phyloP scores from a whole-genome alignment of 2,888 invertebrate genomes.

The Allophyes oxyacanthae region DNA sequence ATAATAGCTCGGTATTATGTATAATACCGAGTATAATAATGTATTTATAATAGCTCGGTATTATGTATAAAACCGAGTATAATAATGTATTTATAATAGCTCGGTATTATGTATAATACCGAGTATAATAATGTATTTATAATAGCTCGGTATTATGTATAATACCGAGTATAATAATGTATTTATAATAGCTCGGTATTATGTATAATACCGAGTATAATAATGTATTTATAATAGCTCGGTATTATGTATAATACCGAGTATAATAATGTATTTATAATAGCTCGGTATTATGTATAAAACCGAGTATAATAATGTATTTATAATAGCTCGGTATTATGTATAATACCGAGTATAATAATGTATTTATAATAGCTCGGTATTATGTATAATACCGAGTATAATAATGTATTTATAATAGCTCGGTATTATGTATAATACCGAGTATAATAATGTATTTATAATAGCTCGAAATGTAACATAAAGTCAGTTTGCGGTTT shows the following conservation, averaged over 20 bases:
- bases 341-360: too few relatives aligned
- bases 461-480: slow-evolving; percentile 18
- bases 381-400: too few relatives aligned
- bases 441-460: slow-evolving; percentile 7
- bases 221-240: background rate
- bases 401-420: slow-evolving; percentile 17
- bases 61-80: too few relatives aligned
- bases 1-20: slow-evolving; percentile 31
- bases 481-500: background rate
- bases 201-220: too few relatives aligned
- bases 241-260: too few relatives aligned
- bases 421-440: too few relatives aligned
- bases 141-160: too few relatives aligned
- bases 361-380: slow-evolving; percentile 20
- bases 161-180: slow-evolving; percentile 11
- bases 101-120: too few relatives aligned
- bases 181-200: too few relatives aligned
- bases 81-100: slow-evolving; percentile 18
- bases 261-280: background rate
- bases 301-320: background rate
- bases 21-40: slow-evolving; percentile 14
- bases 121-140: slow-evolving; percentile 11
- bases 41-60: slow-evolving; percentile 24
- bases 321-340: too few relatives aligned
- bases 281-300: too few relatives aligned